Conservation (phyloP, 1,140 invertebrate genomes). For the Cataglyphis hispanica region DNA sequence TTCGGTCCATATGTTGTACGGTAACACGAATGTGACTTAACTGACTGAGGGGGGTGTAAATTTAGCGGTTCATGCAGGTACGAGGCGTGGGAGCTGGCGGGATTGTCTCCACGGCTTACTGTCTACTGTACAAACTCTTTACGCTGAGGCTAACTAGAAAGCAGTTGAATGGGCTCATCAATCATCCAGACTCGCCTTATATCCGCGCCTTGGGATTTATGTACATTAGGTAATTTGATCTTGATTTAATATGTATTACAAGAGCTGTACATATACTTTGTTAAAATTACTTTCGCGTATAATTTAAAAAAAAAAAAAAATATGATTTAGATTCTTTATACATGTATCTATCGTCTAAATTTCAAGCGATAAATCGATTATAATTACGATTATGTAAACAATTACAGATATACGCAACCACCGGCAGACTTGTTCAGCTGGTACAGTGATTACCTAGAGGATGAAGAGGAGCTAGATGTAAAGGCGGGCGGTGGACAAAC, state of each 20-base stretch:
- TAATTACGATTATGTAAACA: slow-evolving; percentile 38
- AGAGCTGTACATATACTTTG: not conserved
- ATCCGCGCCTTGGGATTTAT: slow-evolving; percentile 98
- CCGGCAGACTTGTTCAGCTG: slow-evolving; percentile 98
- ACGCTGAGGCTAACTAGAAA: slow-evolving; percentile 98
- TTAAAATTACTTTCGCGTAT: not conserved
- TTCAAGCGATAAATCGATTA: slow-evolving; percentile 7
- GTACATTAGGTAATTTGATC: slow-evolving; percentile 92
- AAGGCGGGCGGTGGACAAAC: slow-evolving; percentile 98
- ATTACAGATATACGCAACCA: slow-evolving; percentile 96
- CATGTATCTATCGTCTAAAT: not conserved
- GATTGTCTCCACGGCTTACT: slow-evolving; percentile 99
- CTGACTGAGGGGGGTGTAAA: slow-evolving; percentile 80
- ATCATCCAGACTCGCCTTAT: slow-evolving; percentile 98
- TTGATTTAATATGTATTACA: not conserved
- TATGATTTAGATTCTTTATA: not conserved
- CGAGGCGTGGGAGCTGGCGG: slow-evolving; percentile 99
- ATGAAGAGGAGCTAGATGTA: slow-evolving; percentile 98
- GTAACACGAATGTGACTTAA: slow-evolving; percentile 75
- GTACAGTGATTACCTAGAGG: slow-evolving; percentile 98
- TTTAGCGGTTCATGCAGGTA: slow-evolving; percentile 89
- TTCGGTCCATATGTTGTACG: slow-evolving; percentile 74
- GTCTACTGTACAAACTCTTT: slow-evolving; percentile 99
- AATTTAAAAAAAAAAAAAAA: no score
- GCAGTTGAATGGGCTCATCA: slow-evolving; percentile 98